Conservation (phyloP, 2,113 vertebrate species). For the Sylvia atricapilla region DNA sequence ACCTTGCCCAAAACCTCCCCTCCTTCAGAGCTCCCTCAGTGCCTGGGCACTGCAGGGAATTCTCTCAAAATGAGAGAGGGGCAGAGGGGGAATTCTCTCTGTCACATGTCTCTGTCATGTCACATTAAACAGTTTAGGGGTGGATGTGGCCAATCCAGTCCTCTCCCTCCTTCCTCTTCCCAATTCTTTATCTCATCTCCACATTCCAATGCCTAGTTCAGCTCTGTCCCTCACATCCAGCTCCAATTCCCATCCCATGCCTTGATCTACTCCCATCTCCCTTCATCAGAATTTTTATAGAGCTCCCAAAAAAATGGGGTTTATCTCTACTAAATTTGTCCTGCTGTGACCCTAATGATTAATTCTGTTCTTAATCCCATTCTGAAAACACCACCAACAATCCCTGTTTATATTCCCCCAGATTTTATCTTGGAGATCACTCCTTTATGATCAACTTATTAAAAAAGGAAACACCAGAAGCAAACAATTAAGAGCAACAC, state of each 20-base stretch:
- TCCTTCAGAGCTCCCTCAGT: not conserved
- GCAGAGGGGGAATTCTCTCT: not conserved
- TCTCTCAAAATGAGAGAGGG: not conserved
- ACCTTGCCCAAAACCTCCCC: not conserved
- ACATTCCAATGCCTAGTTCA: not conserved
- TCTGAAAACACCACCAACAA: not conserved
- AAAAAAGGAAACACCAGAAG: not conserved
- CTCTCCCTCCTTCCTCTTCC: not conserved
- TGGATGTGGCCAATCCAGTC: not conserved
- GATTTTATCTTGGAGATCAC: not conserved
- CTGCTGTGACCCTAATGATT: not conserved
- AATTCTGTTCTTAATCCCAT: not conserved
- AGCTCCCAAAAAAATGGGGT: not conserved
- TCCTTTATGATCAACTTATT: not conserved
- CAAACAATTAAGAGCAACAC: not conserved
- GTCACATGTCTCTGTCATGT: not conserved
- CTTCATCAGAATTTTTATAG: not conserved
- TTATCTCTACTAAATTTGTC: not conserved
- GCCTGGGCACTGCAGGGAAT: not conserved
- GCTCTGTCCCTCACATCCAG: not conserved
- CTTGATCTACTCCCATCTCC: not conserved
- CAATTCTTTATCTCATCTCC: not conserved
- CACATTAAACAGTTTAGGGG: no score
- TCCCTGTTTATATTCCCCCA: not conserved
- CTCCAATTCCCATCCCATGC: not conserved